A percentile compares a stretch with the other conserved stretches of the same genome.
These are phyloP conservation scores for Masnerella sp. DNA, from an alignment of 2,888 invertebrate species.

Conservation along the genomic window DNA sequence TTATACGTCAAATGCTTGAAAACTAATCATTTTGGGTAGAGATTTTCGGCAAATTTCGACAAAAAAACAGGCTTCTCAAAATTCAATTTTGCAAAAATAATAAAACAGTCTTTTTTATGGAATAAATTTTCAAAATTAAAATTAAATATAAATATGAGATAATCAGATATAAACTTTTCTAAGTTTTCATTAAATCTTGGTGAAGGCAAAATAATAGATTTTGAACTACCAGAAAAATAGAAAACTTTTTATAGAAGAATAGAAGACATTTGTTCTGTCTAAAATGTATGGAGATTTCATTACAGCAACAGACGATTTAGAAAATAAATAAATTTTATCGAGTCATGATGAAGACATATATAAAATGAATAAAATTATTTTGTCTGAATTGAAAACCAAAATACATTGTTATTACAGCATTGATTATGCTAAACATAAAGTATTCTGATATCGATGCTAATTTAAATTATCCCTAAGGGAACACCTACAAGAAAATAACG, in stretches of 20 bases:
- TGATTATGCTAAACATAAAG: constrained; percentile 4
- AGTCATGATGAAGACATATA: constrained; percentile 11
- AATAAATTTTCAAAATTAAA: too few relatives aligned
- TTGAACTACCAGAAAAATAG: constrained; percentile 1
- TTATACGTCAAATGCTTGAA: too few relatives aligned
- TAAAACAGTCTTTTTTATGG: background rate
- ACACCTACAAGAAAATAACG: too few relatives aligned
- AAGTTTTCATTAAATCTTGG: too few relatives aligned
- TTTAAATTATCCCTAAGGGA: too few relatives aligned
- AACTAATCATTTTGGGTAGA: too few relatives aligned
- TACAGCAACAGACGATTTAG: background rate
- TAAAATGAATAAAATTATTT: constrained; percentile 2
- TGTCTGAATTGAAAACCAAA: background rate
- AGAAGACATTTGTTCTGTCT: background rate
- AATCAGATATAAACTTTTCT: background rate
- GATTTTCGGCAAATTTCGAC: too few relatives aligned
- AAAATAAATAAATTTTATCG: background rate
- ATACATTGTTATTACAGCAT: constrained; percentile 1
- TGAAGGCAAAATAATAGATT: background rate
- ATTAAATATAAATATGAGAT: constrained; percentile 5
- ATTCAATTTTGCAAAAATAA: too few relatives aligned
- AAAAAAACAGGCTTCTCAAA: too few relatives aligned
- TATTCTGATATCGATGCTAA: background rate
- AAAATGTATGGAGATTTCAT: background rate
- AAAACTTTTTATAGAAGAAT: too few relatives aligned